Base-by-base conservation (phyloP, 2,888 invertebrate species). In the Anodontia alba region DNA sequence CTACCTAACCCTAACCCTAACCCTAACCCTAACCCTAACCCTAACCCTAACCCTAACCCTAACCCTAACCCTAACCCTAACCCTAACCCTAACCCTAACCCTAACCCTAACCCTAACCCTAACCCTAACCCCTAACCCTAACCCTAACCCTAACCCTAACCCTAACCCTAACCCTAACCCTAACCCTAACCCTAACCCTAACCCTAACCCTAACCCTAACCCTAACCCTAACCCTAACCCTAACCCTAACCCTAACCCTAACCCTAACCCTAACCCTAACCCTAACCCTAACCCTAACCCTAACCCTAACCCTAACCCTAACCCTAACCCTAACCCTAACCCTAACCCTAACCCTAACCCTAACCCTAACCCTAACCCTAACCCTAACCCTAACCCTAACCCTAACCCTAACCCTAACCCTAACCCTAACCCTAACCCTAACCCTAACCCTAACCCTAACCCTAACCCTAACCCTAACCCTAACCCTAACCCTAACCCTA, bases 71-170 rank as follows among this genome's bases (percentile, higher is more conserved):
- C 70, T 43, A 23, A 43, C 2, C 70, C 70, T 43, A 43, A 43
- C n/a, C 84, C 86, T 83, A 68, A 85, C 79, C 85, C 86, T 81
- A 77, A 82, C 71, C 84, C 84, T 81, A 76, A 84, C 81, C 84
- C 86, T 83, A 69, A 71, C 76, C 74, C 78, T 73, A 71, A 82
- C 83, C 80, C 79, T 73, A 67, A 76, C 54, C 75, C 79, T 75
- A 62, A 79, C 70, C 78, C 83, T 79, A 80, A 80, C 38, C 69
- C 69, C 69, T 69, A 38, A 38, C 69, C 69, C 69, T 69, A 69
- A 69, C 69, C 69, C 69, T 69, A 67, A 43, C 36, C 69, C 29
- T 29, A 54, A 46, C 46, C 69, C 69, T 43, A 43, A 43, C 69
- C 43, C 69, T 69, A 36, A 38, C 69, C 69, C 69, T 69, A 38